Evolutionary conservation across 2,797 vertebrate genomes (phyloP).

Genomic region (Fundulus diaphanus): DNA sequence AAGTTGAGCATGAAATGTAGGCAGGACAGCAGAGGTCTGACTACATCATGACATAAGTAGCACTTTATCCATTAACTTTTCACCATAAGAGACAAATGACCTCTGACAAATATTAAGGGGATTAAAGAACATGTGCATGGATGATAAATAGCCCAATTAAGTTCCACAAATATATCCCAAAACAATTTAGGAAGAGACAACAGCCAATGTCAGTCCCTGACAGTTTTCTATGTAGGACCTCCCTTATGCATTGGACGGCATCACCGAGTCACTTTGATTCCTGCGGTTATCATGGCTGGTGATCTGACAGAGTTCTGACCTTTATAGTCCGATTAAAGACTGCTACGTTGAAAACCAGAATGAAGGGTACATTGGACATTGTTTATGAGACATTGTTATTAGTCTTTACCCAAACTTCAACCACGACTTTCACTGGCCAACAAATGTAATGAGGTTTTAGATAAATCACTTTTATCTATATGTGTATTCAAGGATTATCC

Average conservation of each 20-base stretch:
- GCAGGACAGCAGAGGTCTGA: slow-evolving; percentile 56
- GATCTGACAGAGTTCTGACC: slow-evolving; percentile 68
- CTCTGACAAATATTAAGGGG: slow-evolving; percentile 62
- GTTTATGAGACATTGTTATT: slow-evolving; percentile 46
- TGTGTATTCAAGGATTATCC: slow-evolving; percentile 14
- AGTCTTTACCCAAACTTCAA: slow-evolving; percentile 42
- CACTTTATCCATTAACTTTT: slow-evolving; percentile 67
- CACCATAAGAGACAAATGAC: slow-evolving; percentile 62
- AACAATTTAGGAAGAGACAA: slow-evolving; percentile 10
- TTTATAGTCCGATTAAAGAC: slow-evolving; percentile 69
- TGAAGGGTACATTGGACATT: slow-evolving; percentile 53
- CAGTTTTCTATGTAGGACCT: slow-evolving; percentile 29
- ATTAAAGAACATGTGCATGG: slow-evolving; percentile 54
- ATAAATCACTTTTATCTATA: slow-evolving; percentile 31
- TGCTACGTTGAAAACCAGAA: slow-evolving; percentile 68
- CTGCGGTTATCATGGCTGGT: slow-evolving; percentile 50
- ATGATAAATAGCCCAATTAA: slow-evolving; percentile 50
- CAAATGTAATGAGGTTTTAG: slow-evolving; percentile 54
- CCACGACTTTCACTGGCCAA: slow-evolving; percentile 50
- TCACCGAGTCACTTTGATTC: slow-evolving; percentile 34
- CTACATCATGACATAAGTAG: slow-evolving; percentile 55
- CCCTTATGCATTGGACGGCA: slow-evolving; percentile 11
- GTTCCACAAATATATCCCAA: slow-evolving; percentile 35
- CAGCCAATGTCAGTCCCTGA: slow-evolving; percentile 32
- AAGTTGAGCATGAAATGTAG: slow-evolving; percentile 69